These are phyloP conservation scores for Callyntrura sp. DNA, from an alignment of 2,888 invertebrate species.

Conservation along the genomic window DNA sequence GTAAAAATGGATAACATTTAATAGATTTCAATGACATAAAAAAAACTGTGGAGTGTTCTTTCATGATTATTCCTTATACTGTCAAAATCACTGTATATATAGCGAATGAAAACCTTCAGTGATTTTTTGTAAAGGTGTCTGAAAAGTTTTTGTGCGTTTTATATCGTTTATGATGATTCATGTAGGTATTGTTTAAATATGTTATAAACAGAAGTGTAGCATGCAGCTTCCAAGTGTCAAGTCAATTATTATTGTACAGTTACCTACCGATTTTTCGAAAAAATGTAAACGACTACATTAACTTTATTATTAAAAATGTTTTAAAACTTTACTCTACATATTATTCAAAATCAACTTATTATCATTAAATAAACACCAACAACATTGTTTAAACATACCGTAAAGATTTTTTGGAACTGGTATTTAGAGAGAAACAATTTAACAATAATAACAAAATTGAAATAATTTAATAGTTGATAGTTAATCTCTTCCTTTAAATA, in stretches of 20 bases:
- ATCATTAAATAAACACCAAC: not conserved
- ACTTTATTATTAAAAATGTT: conserved; percentile 33
- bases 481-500: too few species aligned
- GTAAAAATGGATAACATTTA: too few species aligned
- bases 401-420: not conserved
- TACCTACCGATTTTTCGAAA: conserved; percentile 35
- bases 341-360: not conserved
- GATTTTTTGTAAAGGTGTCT: conserved; percentile 5
- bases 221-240: conserved; percentile 58
- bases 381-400: not conserved
- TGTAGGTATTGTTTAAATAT: conserved; percentile 13
- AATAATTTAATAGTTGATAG: too few species aligned
- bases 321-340: not conserved
- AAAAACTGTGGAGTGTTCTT: not conserved
- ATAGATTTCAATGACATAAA: too few species aligned
- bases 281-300: conserved; percentile 32
- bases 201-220: not conserved
- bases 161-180: conserved; percentile 27
- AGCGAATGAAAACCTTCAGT: too few species aligned
- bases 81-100: not conserved
- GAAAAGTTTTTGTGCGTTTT: conserved; percentile 19
- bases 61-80: not conserved
- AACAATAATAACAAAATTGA: too few species aligned
- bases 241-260: conserved; percentile 53
- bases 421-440: too few species aligned